Base-by-base conservation (phyloP, 2,888 invertebrate species). In the Lucinisca nassula region DNA sequence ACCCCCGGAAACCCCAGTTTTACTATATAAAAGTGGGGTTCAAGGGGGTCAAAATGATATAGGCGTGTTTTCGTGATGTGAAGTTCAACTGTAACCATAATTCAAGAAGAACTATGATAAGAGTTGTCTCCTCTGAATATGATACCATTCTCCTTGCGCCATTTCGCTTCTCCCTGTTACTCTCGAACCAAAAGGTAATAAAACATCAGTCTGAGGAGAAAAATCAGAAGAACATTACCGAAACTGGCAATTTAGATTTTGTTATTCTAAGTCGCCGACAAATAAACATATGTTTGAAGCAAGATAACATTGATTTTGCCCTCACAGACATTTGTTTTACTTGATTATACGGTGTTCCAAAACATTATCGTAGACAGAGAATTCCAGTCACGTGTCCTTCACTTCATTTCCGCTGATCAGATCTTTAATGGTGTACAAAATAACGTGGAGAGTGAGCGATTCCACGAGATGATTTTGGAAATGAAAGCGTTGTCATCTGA, bases 221-320 rank as follows among this genome's bases (percentile, higher is more conserved):
- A 67, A 32, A 35, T 67, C 4, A 24, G 21, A 35, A 67, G 67
- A 67, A 27, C 30, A 67, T 67, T 67, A 67, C 30, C 1, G 30
- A 67, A 67, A 67, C 67, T 67, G 32, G 67, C 24, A 67, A 67
- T 67, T 67, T 67, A 67, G 67, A 67, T 67, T 67, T 67, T 67
- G 67, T 67, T 67, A 32, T 67, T 35, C 67, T 35, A 30, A 67
- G 35, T 17, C 35, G 67, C 67, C 67, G 67, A 38, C 70, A 81
- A 83, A 49, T 88, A 88, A 88, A 88, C 88, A 88, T 82, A 88
- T 88, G 88, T 88, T 88, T 80, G 76, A 55, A 30, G 74, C n/a
- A 51, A 78, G 83, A 88, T 88, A 88, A 85, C 88, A 88, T 88
- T 88, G 88, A 88, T 85, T 88, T 80, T 45, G 37, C 67, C 51